Percentiles rank a stretch among this genome's conserved stretches.
Evolutionary conservation across 1,140 invertebrate genomes (phyloP).

Genomic region (Leptoteleia sp.): DNA sequence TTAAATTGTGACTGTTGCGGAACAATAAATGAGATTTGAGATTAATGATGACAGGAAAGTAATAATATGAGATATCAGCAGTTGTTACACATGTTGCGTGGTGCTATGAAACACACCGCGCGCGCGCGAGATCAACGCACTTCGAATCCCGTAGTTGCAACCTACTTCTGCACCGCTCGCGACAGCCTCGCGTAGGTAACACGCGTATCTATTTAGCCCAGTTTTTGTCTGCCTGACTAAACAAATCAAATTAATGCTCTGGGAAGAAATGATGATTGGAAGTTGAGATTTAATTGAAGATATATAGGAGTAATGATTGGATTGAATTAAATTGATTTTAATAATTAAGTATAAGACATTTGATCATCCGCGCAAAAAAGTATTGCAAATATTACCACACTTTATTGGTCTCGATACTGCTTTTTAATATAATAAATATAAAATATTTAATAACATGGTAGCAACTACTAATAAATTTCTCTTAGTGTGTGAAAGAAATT

Average conservation of each 20-base stretch:
- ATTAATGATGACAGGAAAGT: background rate
- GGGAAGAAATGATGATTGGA: no score
- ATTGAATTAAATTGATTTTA: no score
- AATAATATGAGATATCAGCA: slow-evolving; percentile 34
- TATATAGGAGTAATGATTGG: no score
- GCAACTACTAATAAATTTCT: no score
- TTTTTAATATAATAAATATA: no score
- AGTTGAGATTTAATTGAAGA: no score
- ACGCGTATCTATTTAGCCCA: slow-evolving; percentile 64
- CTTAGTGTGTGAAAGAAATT: no score
- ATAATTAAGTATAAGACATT: no score
- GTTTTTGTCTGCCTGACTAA: slow-evolving; percentile 64
- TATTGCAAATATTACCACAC: no score
- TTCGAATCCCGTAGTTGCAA: slow-evolving; percentile 62
- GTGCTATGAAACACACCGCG: slow-evolving; percentile 31
- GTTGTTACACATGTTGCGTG: slow-evolving; percentile 9
- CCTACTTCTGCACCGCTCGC: slow-evolving; percentile 61
- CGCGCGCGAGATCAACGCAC: slow-evolving; percentile 60
- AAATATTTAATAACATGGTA: no score
- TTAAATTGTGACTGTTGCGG: background rate
- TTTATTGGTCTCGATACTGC: no score
- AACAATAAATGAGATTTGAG: background rate
- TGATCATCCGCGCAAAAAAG: no score
- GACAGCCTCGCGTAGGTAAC: slow-evolving; percentile 51
- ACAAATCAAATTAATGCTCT: slow-evolving; percentile 53